These are phyloP conservation scores for Orgyia antiqua DNA, from an alignment of 2,888 invertebrate genomes.

Conservation along the genomic window DNA sequence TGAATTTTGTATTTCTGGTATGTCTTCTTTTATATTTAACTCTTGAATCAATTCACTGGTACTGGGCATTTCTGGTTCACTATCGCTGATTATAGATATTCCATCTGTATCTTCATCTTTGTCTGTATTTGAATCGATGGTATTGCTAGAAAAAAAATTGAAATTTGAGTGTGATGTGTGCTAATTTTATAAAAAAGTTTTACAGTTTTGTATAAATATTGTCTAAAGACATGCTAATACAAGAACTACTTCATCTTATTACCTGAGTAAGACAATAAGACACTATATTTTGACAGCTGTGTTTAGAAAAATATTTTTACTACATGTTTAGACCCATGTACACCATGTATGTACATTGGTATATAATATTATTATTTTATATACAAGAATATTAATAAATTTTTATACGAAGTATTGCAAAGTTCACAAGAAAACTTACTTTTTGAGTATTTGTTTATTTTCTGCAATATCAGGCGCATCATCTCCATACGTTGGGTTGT, in stretches of 20 bases:
- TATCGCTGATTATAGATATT: slow-evolving; percentile 71
- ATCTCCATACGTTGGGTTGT: slow-evolving; percentile 38
- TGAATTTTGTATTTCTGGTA: slow-evolving; percentile 27
- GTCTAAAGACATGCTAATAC: too few species aligned
- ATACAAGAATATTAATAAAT: too few species aligned
- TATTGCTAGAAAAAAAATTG: slow-evolving; percentile 31
- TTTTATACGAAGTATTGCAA: too few species aligned
- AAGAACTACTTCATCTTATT: too few species aligned
- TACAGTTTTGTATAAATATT: too few species aligned
- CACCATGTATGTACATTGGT: too few species aligned
- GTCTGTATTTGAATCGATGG: slow-evolving; percentile 36
- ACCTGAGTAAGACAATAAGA: background rate
- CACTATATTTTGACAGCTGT: background rate
- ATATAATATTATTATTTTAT: too few species aligned
- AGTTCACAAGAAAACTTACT: too few species aligned
- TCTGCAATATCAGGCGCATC: slow-evolving; percentile 42
- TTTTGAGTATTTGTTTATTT: slow-evolving; percentile 19
- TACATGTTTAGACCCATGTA: too few species aligned
- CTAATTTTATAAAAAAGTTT: too few species aligned
- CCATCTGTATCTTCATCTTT: slow-evolving; percentile 75
- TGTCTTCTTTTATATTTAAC: too few species aligned
- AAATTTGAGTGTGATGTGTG: too few species aligned
- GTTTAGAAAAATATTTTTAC: background rate
- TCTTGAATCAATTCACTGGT: slow-evolving; percentile 41
- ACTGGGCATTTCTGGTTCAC: slow-evolving; percentile 53